Percentiles rank a stretch among this genome's conserved stretches.
Conservation (phyloP, 2,888 invertebrate genomes). For the Nomada ruficornis region DNA sequence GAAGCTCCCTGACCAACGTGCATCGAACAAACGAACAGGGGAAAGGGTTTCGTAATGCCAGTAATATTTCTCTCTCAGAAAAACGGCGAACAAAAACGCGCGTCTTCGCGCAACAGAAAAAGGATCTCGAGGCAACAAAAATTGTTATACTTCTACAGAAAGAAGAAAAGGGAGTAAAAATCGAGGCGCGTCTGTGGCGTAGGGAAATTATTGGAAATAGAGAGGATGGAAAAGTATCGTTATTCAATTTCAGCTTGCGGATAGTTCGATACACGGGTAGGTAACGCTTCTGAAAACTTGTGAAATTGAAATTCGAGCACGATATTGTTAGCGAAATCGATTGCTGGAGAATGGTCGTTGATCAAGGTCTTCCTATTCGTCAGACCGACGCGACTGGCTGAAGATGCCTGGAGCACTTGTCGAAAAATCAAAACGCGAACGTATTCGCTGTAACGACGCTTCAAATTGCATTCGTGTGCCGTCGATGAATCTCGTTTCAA, state of each 20-base stretch:
- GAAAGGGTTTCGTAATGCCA: background rate
- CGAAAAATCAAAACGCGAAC: conserved; percentile 47
- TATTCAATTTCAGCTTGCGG: conserved; percentile 4
- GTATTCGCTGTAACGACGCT: conserved; percentile 5
- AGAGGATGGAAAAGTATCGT: background rate
- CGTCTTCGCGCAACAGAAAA: no score
- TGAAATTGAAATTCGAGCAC: conserved; percentile 41
- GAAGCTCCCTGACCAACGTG: background rate
- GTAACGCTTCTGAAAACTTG: conserved; percentile 23
- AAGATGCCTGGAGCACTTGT: conserved; percentile 35
- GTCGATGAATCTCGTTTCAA: conserved; percentile 2
- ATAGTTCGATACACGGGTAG: background rate
- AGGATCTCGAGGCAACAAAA: no score
- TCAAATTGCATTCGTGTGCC: background rate
- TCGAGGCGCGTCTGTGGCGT: no score
- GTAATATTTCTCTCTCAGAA: background rate
- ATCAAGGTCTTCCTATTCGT: conserved; percentile 39
- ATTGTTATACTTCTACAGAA: no score
- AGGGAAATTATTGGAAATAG: background rate
- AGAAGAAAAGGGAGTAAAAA: background rate
- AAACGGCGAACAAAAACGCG: background rate
- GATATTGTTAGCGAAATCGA: conserved; percentile 41
- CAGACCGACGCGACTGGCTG: conserved; percentile 26
- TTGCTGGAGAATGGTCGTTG: conserved; percentile 31
- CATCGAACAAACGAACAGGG: background rate